Evolutionary conservation across 2,113 vertebrate species (phyloP), one percentile per base, ranked within the genome.

Genomic region (Gobius niger): DNA sequence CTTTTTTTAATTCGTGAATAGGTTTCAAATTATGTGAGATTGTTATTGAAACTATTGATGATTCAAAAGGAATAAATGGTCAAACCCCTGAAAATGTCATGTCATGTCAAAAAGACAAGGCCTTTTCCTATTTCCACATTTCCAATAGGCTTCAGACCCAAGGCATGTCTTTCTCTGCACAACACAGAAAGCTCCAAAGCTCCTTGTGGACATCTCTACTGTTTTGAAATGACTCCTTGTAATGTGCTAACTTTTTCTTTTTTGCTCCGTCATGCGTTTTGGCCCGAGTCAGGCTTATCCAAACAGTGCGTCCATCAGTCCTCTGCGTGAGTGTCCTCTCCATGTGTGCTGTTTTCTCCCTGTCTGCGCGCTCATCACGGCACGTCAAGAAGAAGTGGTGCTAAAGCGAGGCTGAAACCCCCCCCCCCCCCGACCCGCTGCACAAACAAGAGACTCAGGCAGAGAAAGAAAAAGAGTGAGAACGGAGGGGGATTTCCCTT

Each of bases 301-400:
- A 89, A 91, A 90, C 82, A 89, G 67, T n/a, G 60, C 73, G 65
- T 73, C 70, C 75, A 66, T 71, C 70, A 52, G 73, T 86, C 73
- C 75, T 62, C 69, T 84, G 51, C 74, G 54, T 60, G 78, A 84
- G 81, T 80, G 77, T 34, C 79, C 78, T 84, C 73, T 77, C 73
- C 51, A 72, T 65, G 53, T 11, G 70, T 69, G 42, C 40, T 91
- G 88, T 90, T 91, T 91, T 88, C 83, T 87, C 51, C 89, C 90
- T 87, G 88, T 88, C 82, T 68, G 63, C 77, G 71, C 61, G 73
- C 80, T 90, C 88, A 88, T 90, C 87, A 71, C n/a, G 49, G 54
- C 77, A 70, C 78, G 89, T 91, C 89, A 89, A 76, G 86, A 79
- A 50, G 47, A 88, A 85, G 84, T 34, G 84, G 75, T 61, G 72